Evolutionary conservation across 2,113 vertebrate species (phyloP), one percentile per base, ranked within the genome.

Genomic region (Xenotilapia caudafasciata): DNA sequence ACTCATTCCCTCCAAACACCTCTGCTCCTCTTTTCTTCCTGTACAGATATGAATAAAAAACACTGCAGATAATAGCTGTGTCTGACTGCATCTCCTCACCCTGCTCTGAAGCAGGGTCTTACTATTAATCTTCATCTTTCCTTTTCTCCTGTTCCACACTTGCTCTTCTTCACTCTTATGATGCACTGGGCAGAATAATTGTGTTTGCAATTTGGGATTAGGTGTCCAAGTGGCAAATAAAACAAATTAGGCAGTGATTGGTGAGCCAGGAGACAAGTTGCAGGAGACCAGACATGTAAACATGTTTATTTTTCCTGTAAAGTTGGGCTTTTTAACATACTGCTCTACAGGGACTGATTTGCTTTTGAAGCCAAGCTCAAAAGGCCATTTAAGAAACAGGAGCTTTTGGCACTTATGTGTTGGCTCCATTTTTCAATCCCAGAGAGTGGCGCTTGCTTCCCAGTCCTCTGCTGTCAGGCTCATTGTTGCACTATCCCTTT

Each of bases 381-480:
- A 75, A 49, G 70, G 70, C 70, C 70, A 75, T 75, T 49, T 75
- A 75, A 75, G 42, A 75, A 75, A 75, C 70, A 75, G 42, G 42
- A 49, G 73, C 14, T 51, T 77, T 77, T 49, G 45, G 73, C 6
- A 51, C 42, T 49, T 77, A 51, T 0, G 9, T 31, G 26, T 51
- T 77, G 45, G 73, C 45, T 77, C 45, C 10, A 31, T 49, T 31
- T 73, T 77, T 31, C 26, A 2, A 7, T 47, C 73, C 73, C 10
- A 7, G 73, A 77, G 23, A 31, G 45, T 51, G 45, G 26, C 9
- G 6, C 45, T 77, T 87, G 86, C 45, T 51, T 86, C 79, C 65
- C 47, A 12, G 82, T 90, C 79, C 54, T 58, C 80, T 6, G 40
- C 87, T 87, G 88, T 90, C 92, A 92, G 55, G 89, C 89, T 90